Conservation (phyloP, 2,797 vertebrate species). For the Alca torda region DNA sequence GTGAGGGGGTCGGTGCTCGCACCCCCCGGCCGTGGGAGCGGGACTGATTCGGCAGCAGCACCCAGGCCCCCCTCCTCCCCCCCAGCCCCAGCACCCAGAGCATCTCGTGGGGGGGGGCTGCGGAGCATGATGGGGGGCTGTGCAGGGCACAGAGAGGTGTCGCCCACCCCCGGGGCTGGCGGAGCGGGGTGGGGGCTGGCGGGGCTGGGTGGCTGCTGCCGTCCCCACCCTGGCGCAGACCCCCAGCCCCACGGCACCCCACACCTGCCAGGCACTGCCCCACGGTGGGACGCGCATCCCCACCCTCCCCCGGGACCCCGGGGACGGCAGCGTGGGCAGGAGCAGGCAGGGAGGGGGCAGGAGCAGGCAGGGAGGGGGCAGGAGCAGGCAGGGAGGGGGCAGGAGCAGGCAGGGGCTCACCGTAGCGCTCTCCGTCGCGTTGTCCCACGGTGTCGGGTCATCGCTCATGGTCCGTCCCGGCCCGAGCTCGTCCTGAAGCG, state of each 20-base stretch:
- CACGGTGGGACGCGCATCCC: rapidly evolving
- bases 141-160: background rate
- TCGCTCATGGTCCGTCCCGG: constrained; percentile 89
- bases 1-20: background rate
- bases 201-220: background rate
- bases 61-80: background rate
- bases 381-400: background rate
- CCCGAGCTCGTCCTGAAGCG: constrained; percentile 76
- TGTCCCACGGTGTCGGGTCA: constrained; percentile 91
- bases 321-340: background rate
- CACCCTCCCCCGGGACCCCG: background rate
- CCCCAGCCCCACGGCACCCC: background rate
- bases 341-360: background rate
- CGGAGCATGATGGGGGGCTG: background rate
- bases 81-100: background rate
- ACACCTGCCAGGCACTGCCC: background rate
- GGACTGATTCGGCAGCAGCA: background rate
- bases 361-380: background rate
- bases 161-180: background rate
- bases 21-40: background rate
- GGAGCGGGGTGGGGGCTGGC: background rate
- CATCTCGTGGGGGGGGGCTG: background rate
- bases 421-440: constrained; percentile 86
- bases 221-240: background rate
- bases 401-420: constrained; percentile 76